Evolutionary conservation across 2,797 vertebrate genomes (phyloP), one percentile per base, ranked within the genome.

Genomic region (Ptychadena robeensis): DNA sequence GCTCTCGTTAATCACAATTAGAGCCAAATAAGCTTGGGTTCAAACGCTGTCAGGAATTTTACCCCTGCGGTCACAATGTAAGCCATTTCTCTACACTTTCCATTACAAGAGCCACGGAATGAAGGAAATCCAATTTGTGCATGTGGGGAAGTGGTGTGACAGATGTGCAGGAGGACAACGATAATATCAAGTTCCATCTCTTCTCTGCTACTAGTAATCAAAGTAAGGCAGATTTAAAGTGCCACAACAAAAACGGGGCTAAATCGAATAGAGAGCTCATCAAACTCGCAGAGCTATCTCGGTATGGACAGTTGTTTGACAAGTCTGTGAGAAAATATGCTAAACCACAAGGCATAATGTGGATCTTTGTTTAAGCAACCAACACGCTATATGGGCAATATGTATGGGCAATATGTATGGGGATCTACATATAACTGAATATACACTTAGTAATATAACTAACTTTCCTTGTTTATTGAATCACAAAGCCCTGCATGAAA

Each of bases 121-220:
- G 82, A 12, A 86, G 87, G 85, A 86, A 87, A 87, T 81, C 53
- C 2, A 81, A 87, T 88, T 89, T 89, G 73, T 81, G 83, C 85
- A 64, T 85, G 82, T 86, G 78, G 76, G 82, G 75, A 87, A 74
- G 79, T 71, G 87, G 82, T 68, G 83, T 81, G 88, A 88, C 82
- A 86, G 88, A 88, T 83, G 86, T 61, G 35, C 61, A 74, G 86
- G 88, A 61, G 25, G 80, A 82, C 72, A 15, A 85, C 44, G 82
- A 85, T 86, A 82, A 87, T 79, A 77, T 81, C 3, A 0, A 66
- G 82, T 82, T 86, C 86, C 87, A 89, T 87, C 86, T 85, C 86
- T 82, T 86, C 80, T 79, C 82, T 86, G 83, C 87, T 89, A 89
- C 82, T 2, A 6, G 86, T 67, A 87, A 85, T 85, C 75, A 87